phyloP scores from a whole-genome alignment of 2,113 vertebrate species.

The Lycaon pictus region DNA sequence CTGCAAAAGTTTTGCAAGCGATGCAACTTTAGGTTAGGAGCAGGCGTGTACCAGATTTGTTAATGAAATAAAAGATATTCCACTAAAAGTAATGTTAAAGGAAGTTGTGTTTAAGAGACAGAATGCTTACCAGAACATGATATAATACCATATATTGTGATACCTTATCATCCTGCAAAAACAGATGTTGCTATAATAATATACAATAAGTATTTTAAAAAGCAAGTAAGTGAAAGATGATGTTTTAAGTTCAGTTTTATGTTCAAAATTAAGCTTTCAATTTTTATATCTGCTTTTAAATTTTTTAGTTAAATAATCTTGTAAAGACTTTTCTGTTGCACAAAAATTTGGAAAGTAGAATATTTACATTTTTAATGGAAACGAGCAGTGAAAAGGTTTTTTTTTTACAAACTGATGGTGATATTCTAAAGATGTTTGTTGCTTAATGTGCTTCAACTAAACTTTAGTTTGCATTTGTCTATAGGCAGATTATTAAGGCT shows the following conservation, averaged over 20 bases:
- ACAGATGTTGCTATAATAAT: neutral
- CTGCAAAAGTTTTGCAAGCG: neutral
- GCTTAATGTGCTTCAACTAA: neutral
- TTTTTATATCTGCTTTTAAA: slow-evolving; percentile 3
- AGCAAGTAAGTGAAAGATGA: neutral
- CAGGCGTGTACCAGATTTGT: neutral
- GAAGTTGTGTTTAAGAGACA: neutral
- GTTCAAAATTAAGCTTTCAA: neutral
- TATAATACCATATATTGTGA: neutral
- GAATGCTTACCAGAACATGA: neutral
- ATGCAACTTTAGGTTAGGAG: neutral
- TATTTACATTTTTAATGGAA: neutral
- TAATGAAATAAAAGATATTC: neutral
- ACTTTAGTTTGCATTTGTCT: slow-evolving; percentile 26
- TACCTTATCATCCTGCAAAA: neutral
- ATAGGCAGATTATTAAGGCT: neutral
- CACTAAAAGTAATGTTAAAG: neutral
- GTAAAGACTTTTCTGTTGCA: neutral
- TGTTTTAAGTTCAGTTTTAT: neutral
- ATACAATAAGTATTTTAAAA: neutral
- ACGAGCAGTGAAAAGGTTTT: neutral
- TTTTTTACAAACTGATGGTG: neutral
- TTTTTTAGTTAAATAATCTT: neutral
- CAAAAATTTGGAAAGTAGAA: neutral
- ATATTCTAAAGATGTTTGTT: neutral